Evolutionary conservation across 92 coral and sea anemone species (phyloP).

Genomic region (Pocillopora grandis): DNA sequence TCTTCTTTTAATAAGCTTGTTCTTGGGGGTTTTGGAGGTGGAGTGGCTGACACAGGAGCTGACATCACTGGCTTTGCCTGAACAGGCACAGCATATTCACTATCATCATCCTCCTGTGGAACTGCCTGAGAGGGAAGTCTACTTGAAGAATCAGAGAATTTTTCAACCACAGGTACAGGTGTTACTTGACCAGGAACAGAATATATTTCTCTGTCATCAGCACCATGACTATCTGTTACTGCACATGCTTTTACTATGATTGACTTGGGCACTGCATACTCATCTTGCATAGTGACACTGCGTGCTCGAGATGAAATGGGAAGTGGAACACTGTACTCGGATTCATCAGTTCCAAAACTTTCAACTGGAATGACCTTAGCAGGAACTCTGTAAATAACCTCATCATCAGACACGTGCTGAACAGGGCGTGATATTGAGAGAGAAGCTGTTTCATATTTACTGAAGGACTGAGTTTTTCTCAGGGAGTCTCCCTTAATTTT

Average conservation of each 20-base stretch:
- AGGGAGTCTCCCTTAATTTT: background rate
- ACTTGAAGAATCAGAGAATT: background rate
- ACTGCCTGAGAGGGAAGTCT: background rate
- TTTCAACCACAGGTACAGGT: slow-evolving; percentile 30
- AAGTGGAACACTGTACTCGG: slow-evolving; percentile 23
- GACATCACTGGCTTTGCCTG: background rate
- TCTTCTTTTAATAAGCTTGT: slow-evolving; percentile 24
- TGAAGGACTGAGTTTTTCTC: slow-evolving; percentile 30
- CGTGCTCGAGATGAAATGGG: background rate
- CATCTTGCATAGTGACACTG: background rate
- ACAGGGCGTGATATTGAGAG: slow-evolving; percentile 18
- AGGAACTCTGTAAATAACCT: slow-evolving; percentile 49
- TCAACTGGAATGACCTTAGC: slow-evolving; percentile 11
- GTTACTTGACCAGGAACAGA: slow-evolving; percentile 46
- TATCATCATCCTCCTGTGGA: background rate
- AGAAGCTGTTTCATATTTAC: slow-evolving; percentile 22
- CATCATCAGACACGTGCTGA: slow-evolving; percentile 41
- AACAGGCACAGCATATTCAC: slow-evolving; percentile 12
- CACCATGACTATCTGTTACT: slow-evolving; percentile 9
- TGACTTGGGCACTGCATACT: slow-evolving; percentile 45
- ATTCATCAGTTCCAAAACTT: background rate
- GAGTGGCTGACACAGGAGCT: background rate
- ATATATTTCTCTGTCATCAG: slow-evolving; percentile 34
- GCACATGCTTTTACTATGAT: slow-evolving; percentile 18
- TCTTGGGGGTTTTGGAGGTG: slow-evolving; percentile 73